A percentile compares a stretch with the other conserved stretches of the same genome.
Conservation (phyloP, 1,140 invertebrate genomes). For the Megalonaias nervosa region DNA sequence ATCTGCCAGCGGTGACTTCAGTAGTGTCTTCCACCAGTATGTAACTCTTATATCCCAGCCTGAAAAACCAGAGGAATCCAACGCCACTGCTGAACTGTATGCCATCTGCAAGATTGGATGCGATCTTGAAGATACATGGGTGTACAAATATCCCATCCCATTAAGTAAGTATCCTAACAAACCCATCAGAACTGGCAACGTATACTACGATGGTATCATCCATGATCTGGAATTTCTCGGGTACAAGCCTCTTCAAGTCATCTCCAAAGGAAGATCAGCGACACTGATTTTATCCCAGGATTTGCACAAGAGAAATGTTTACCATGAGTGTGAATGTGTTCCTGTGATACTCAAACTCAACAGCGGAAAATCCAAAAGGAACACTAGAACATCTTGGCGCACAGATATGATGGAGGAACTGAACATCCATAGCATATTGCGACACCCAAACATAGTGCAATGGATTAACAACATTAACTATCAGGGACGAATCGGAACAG, state of each 20-base stretch:
- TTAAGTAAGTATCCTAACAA: constrained; percentile 46
- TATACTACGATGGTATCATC: constrained; percentile 49
- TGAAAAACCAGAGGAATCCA: constrained; percentile 22
- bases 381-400: constrained; percentile 18
- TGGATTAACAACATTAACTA: constrained; percentile 50
- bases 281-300: constrained; percentile 49
- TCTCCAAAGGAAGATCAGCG: constrained; percentile 42
- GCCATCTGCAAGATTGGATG: constrained; percentile 42
- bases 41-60: constrained; percentile 41
- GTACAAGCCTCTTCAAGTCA: constrained; percentile 50
- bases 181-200: constrained; percentile 50
- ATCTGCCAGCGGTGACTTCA: constrained; percentile 38
- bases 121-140: constrained; percentile 52
- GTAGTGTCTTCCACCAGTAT: constrained; percentile 43
- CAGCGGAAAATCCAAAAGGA: constrained; percentile 39
- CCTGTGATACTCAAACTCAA: constrained; percentile 50
- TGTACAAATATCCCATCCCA: constrained; percentile 48
- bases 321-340: constrained; percentile 42
- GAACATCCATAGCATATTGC: constrained; percentile 48
- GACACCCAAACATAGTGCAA: constrained; percentile 55
- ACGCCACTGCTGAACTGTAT: background rate
- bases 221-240: constrained; percentile 47
- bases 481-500: constrained; percentile 45
- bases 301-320: constrained; percentile 28
- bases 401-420: constrained; percentile 49